Base-by-base conservation (phyloP, 2,888 invertebrate genomes). In the Philonicus albiceps region DNA sequence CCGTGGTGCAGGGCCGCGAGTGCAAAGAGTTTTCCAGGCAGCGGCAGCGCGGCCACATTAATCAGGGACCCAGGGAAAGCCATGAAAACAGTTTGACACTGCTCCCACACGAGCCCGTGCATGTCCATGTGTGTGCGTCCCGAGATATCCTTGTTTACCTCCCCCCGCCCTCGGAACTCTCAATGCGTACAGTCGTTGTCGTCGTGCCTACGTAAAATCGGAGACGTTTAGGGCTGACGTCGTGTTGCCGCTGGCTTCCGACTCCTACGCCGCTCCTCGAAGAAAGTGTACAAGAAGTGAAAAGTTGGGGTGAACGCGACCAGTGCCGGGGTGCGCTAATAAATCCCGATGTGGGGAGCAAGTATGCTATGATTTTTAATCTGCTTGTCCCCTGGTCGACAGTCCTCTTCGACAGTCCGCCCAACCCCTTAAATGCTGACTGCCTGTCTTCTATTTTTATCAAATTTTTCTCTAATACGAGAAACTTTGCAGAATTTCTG, bases 21-120 rank as follows among this genome's bases (percentile, higher is more conserved):
- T 64, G 64, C 64, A 64, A 22, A 13, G 78, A 49, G 49, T 78
- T 78, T 78, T 49, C 49, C 49, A 49, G 49, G 49, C 78, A 43
- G 30, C 30, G 16, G 16, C n/a, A 78, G 16, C 43, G 78, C 78
- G 55, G 64, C 64, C 37, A 64, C 37, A 37, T 83, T 83, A 83
- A 83, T 83, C 81, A 64, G 43, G 31, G 34, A 31, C 81, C 55
- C 55, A 73, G 73, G 43, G 22, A 84, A 84, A 6, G 73, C 73
- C 13, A 84, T n/a, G 84, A 84, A 84, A 84, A 84, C 84, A 73
- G 34, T 72, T 84, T 84, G 84, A 84, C 84, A 84, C 49, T 84
- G 84, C 84, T 73, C 73, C 64, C 64, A 81, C 55, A 55, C 64
- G 81, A 16, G 27, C 55, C 2, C 30, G 72, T 83, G 37, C 27